Conservation (phyloP, 2,113 vertebrate genomes). For the Morone saxatilis region DNA sequence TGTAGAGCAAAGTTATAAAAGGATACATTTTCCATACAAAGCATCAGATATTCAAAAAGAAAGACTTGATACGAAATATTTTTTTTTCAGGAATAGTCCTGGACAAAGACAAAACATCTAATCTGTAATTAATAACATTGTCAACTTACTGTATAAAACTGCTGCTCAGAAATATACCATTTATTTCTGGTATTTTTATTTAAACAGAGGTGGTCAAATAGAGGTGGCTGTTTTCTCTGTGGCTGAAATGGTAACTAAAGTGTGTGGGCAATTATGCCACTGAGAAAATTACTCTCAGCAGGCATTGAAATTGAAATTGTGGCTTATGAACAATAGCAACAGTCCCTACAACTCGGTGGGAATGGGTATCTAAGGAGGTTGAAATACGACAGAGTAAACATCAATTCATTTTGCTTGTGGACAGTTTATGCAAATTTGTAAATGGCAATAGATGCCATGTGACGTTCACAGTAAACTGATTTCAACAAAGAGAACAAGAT, state of each 20-base stretch:
- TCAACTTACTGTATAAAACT: not conserved
- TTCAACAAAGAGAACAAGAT: not conserved
- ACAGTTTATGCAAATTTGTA: not conserved
- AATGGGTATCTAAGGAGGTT: not conserved
- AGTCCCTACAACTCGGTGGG: not conserved
- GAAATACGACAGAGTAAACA: not conserved
- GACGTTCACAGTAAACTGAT: not conserved
- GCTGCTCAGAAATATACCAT: constrained; percentile 7
- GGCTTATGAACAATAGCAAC: not conserved
- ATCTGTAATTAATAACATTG: not conserved
- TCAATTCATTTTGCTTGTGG: constrained; percentile 1
- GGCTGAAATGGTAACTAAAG: not conserved
- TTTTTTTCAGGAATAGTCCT: not conserved
- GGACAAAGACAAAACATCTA: not conserved
- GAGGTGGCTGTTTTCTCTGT: constrained; percentile 2
- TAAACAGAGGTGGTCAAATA: constrained; percentile 3
- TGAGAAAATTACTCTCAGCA: constrained; percentile 15
- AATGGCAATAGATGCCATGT: not conserved
- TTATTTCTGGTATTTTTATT: constrained; percentile 1
- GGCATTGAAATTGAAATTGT: not conserved
- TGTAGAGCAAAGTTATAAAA: not conserved
- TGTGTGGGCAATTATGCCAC: not conserved
- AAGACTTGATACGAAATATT: not conserved
- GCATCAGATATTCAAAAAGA: not conserved
- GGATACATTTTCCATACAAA: not conserved